These are phyloP conservation scores for Adelosebastes latens DNA, from an alignment of 2,797 vertebrate species.

Conservation along the genomic window DNA sequence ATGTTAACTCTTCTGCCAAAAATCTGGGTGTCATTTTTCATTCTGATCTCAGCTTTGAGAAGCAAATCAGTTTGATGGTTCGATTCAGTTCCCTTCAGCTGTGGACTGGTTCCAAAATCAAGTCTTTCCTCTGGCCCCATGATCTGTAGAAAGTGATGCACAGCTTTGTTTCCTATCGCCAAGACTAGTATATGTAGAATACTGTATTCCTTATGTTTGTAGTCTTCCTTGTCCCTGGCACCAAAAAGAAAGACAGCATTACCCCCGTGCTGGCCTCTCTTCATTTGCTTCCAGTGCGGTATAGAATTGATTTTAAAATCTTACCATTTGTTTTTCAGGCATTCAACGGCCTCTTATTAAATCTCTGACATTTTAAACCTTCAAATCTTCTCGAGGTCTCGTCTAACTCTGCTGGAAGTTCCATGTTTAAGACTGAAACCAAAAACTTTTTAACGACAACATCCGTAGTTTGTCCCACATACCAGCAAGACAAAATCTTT, in stretches of 20 bases:
- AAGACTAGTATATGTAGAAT: not conserved
- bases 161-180: not conserved
- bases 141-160: not conserved
- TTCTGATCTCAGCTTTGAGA: constrained; percentile 1
- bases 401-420: not conserved
- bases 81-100: not conserved
- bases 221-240: not conserved
- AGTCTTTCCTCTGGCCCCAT: not conserved
- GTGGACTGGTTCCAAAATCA: not conserved
- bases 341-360: not conserved
- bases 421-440: not conserved
- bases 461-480: not conserved
- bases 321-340: not conserved
- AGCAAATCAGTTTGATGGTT: not conserved
- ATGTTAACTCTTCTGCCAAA: not conserved
- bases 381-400: not conserved
- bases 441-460: not conserved
- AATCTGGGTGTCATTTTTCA: not conserved
- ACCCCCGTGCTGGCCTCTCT: not conserved
- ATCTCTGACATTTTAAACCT: not conserved
- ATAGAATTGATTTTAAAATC: constrained; percentile 9
- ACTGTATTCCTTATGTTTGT: not conserved
- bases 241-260: not conserved
- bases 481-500: not conserved
- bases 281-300: not conserved